Base-by-base conservation (phyloP, 2,888 invertebrate genomes). In the Geotrupes spiniger region DNA sequence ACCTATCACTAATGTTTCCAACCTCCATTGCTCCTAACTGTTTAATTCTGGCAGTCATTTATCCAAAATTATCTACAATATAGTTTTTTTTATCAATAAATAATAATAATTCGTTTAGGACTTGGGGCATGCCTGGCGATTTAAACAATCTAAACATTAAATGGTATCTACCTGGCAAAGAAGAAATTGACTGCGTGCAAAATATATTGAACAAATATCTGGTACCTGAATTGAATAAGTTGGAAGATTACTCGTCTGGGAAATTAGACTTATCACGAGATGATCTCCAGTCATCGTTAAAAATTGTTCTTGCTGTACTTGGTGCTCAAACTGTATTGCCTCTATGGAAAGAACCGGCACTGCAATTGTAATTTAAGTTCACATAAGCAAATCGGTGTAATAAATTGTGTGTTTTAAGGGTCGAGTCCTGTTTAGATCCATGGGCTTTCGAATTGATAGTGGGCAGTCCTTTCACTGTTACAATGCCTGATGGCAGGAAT, bases 51-150 rank as follows among this genome's bases (percentile, higher is more conserved):
- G n/a, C n/a, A n/a, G n/a, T n/a, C n/a, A 21, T 21, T 21, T 21
- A 21, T 21, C 21, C 21, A 3, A 21, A 21, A n/a, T n/a, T n/a
- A n/a, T n/a, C n/a, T n/a, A n/a, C n/a, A n/a, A 36, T n/a, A n/a
- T n/a, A n/a, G n/a, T n/a, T n/a, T n/a, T n/a, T n/a, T n/a, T n/a
- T n/a, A n/a, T 3, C 25, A 40, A 11, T 9, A 26, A 40, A 6
- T 40, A 39, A 40, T 9, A 45, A 42, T 44, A 25, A 17, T 21
- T 5, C 26, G 10, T 40, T 40, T 14, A 78, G 82, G 14, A 85
- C 91, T 57, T 96, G 95, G 95, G 94, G 91, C 0, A 78, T 78
- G 49, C 78, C 86, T 0, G 81, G 83, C 11, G 75, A 85, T 58
- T 70, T 88, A 12, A 75, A 83, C 45, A 78, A 83, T 16, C 74